Evolutionary conservation across 1,140 invertebrate genomes (phyloP), one percentile per base, ranked within the genome.

Genomic region (Ostrea denselamellosa): DNA sequence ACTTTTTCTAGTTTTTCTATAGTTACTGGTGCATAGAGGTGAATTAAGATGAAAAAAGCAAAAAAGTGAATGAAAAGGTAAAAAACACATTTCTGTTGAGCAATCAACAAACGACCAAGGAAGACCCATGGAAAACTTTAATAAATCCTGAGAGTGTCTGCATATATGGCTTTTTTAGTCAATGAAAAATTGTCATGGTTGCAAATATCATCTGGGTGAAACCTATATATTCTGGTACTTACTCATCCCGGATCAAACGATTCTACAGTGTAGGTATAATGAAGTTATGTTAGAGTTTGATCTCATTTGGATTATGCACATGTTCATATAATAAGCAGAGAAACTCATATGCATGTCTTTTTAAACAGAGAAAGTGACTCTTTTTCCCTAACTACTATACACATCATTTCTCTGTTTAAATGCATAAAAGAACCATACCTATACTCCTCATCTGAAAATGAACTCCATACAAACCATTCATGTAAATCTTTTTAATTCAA

Each of bases 21-120:
- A 77, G 68, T 77, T 77, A 77, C 68, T 77, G 68, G 68, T 77
- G 68, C 68, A 77, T 77, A 77, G 68, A 77, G 68, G 68, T 77
- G 68, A 77, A 77, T 77, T 77, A 77, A 77, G 68, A 77, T 77
- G 68, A 77, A 77, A 77, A 77, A 77, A 77, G 68, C 68, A 77
- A 77, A 77, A 77, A 77, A 77, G 68, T 77, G 68, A 77, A 77
- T 77, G 68, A 77, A 77, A 77, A 77, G 28, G 68, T 25, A 28
- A 77, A 62, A 77, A 77, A 77, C 68, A 77, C 68, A 77, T 34
- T 77, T 77, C 68, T 77, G 68, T 77, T 77, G 68, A 77, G 68
- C 68, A 77, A 77, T 34, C 68, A 77, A 77, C 25, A 25, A 77
- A 28, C 12, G 28, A 71, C 22, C 68, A 25, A 34, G 22, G 25